These are phyloP conservation scores for Okapia johnstoni DNA, from an alignment of 2,113 vertebrate species.

Conservation along the genomic window DNA sequence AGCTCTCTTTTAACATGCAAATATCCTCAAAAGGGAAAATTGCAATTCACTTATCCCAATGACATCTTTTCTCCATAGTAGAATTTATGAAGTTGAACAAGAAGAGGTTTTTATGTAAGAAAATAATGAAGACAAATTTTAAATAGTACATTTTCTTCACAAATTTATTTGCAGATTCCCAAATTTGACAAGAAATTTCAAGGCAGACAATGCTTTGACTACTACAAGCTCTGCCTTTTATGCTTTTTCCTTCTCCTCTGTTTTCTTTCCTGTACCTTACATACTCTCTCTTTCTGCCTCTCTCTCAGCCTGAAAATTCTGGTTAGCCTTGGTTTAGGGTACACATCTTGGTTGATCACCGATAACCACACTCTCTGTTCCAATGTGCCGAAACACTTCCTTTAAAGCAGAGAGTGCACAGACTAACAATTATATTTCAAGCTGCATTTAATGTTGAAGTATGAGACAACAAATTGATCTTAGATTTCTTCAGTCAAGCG, in stretches of 20 bases:
- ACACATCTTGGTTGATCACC: conserved; percentile 40
- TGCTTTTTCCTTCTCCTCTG: background rate
- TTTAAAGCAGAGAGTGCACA: background rate
- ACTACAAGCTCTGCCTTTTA: background rate
- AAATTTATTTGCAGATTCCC: background rate
- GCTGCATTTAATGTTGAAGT: conserved; percentile 42
- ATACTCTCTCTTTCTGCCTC: background rate
- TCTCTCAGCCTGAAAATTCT: conserved; percentile 43
- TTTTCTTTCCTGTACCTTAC: background rate
- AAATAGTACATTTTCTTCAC: background rate
- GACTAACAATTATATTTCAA: conserved; percentile 47
- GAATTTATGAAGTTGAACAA: background rate
- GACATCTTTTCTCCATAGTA: background rate
- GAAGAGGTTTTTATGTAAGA: background rate
- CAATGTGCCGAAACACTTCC: conserved; percentile 37
- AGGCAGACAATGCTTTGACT: background rate
- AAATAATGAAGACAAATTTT: background rate
- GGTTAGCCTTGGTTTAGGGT: conserved; percentile 56
- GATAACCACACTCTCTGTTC: conserved; percentile 32
- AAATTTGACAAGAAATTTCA: background rate
- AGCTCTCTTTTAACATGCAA: background rate
- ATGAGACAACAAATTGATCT: conserved; percentile 73
- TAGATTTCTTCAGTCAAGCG: conserved; percentile 65
- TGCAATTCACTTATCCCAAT: background rate
- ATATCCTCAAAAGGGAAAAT: background rate